A percentile compares a stretch with the other conserved stretches of the same genome.
Evolutionary conservation across 2,113 vertebrate species (phyloP).

Genomic region (Brienomyrus brachyistius): DNA sequence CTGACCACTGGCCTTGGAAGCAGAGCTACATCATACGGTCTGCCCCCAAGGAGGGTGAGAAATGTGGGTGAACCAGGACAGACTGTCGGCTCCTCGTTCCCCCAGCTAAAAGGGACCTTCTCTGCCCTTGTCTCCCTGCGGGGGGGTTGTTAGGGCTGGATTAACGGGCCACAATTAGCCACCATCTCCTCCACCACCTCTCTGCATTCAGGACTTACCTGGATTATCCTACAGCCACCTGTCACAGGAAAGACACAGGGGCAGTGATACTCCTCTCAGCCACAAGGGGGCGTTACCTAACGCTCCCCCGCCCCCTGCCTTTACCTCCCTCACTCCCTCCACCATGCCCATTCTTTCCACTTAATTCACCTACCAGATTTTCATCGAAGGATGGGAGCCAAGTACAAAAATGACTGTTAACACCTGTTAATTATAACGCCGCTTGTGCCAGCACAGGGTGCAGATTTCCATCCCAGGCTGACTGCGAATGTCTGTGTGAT

Average conservation of each 20-base stretch:
- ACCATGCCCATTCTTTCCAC: not conserved
- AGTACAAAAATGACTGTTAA: not conserved
- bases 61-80: not conserved
- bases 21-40: not conserved
- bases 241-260: not conserved
- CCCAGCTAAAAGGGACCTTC: not conserved
- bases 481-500: not conserved
- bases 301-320: not conserved
- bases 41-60: not conserved
- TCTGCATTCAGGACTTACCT: conserved; percentile 2
- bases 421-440: not conserved
- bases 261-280: not conserved
- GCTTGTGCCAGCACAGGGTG: not conserved
- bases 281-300: not conserved
- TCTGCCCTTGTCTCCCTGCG: not conserved
- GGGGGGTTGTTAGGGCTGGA: not conserved
- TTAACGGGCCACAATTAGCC: conserved; percentile 9
- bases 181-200: not conserved
- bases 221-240: conserved; percentile 5
- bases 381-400: not conserved
- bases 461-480: not conserved
- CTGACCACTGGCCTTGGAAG: not conserved
- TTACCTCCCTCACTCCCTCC: not conserved
- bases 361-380: not conserved
- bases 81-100: not conserved